Conservation (phyloP, 2,113 vertebrate species). For the Pampusana beccarii region DNA sequence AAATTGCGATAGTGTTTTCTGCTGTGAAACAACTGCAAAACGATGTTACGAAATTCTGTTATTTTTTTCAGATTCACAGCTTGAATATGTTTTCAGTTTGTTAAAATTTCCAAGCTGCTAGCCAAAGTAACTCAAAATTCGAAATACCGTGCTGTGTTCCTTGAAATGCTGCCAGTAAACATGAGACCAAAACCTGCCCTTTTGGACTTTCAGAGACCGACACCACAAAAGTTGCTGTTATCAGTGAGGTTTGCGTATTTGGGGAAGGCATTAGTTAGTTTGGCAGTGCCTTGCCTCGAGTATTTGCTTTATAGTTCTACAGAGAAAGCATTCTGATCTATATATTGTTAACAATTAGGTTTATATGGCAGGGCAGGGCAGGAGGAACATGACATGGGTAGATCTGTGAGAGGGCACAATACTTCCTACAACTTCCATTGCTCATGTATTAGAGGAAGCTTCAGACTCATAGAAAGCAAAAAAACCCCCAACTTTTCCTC, state of each 20-base stretch:
- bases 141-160: conserved; percentile 3
- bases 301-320: background rate
- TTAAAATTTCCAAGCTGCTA: conserved; percentile 59
- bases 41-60: conserved; percentile 44
- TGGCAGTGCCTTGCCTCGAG: background rate
- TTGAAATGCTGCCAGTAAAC: conserved; percentile 24
- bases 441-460: background rate
- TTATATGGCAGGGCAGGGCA: background rate
- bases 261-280: background rate
- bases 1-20: background rate
- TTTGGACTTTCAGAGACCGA: background rate
- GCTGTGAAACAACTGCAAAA: conserved; percentile 13
- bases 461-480: background rate
- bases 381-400: background rate
- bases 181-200: conserved; percentile 23
- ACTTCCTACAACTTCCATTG: background rate
- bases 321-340: background rate
- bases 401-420: background rate
- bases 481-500: background rate
- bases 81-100: conserved; percentile 57
- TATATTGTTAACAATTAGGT: background rate
- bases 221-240: background rate
- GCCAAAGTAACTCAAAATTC: conserved; percentile 53
- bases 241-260: background rate
- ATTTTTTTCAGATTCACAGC: conserved; percentile 55